These are phyloP conservation scores for Sympetrum striolatum DNA, from an alignment of 2,888 invertebrate genomes.

Conservation along the genomic window DNA sequence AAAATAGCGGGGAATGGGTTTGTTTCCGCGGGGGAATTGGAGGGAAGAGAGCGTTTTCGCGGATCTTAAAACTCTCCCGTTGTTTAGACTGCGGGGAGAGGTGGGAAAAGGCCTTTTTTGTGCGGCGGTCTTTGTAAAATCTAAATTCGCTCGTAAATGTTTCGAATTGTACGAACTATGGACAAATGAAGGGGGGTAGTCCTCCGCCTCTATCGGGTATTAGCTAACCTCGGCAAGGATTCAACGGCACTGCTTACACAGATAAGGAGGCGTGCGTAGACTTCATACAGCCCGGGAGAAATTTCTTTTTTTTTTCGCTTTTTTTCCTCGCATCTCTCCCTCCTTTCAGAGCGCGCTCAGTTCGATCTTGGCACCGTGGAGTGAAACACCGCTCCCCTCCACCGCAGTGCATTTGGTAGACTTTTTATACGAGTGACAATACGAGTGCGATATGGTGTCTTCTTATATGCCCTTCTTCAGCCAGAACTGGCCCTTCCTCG, in stretches of 20 bases:
- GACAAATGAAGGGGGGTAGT: background rate
- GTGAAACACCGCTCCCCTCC: background rate
- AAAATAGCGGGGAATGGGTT: background rate
- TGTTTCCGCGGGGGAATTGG: background rate
- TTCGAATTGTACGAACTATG: background rate
- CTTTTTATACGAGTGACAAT: background rate
- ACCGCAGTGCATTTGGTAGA: background rate
- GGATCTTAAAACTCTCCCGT: background rate
- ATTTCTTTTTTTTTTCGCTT: background rate
- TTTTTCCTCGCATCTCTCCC: background rate
- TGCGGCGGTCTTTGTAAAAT: background rate
- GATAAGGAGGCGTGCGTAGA: background rate
- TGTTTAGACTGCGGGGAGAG: background rate
- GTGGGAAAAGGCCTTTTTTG: background rate
- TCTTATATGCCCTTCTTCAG: background rate
- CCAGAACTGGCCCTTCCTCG: background rate
- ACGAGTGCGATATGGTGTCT: background rate
- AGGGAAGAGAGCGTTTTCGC: background rate
- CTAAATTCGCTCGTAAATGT: background rate
- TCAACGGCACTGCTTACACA: background rate
- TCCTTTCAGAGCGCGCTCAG: background rate
- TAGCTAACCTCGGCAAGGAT: background rate
- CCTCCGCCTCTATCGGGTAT: background rate
- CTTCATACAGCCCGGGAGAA: background rate
- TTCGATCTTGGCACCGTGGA: background rate